Conservation (phyloP, 2,113 vertebrate genomes). For the Archocentrus centrarchus region DNA sequence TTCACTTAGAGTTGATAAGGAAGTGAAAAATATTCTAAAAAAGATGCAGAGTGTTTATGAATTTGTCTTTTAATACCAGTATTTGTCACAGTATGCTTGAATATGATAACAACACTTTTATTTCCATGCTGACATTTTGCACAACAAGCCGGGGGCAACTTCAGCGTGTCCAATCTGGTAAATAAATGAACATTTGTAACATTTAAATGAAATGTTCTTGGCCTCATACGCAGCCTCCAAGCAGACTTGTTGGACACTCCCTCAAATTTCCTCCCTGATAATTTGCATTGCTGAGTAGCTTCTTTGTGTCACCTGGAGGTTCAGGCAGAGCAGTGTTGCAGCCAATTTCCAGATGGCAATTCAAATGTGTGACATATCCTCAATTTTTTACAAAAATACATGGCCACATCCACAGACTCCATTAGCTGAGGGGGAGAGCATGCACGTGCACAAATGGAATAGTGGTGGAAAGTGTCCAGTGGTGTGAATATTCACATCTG, state of each 20-base stretch:
- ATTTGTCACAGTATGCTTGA: slow-evolving; percentile 12
- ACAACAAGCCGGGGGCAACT: slow-evolving; percentile 32
- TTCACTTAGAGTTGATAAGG: slow-evolving; percentile 45
- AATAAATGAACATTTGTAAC: slow-evolving; percentile 59
- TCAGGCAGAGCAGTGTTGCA: slow-evolving; percentile 48
- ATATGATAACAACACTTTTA: slow-evolving; percentile 34
- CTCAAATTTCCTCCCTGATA: slow-evolving; percentile 36
- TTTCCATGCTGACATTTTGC: slow-evolving; percentile 37
- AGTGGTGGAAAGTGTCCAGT: slow-evolving; percentile 70
- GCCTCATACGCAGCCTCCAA: slow-evolving; percentile 44
- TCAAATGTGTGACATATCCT: slow-evolving; percentile 59
- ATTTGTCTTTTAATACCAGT: slow-evolving; percentile 23
- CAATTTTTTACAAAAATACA: slow-evolving; percentile 45
- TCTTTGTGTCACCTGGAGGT: slow-evolving; percentile 69
- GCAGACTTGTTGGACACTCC: slow-evolving; percentile 51
- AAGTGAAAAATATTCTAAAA: slow-evolving; percentile 49
- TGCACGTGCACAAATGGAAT: slow-evolving; percentile 52
- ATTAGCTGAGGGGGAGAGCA: slow-evolving; percentile 50
- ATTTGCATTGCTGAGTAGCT: slow-evolving; percentile 70
- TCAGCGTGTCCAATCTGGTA: slow-evolving; percentile 43
- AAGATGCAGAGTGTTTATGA: slow-evolving; percentile 6
- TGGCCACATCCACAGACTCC: slow-evolving; percentile 54
- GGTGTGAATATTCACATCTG: slow-evolving; percentile 76
- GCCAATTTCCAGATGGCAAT: slow-evolving; percentile 67
- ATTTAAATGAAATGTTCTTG: slow-evolving; percentile 54